These are phyloP conservation scores for Daboia siamensis DNA, from an alignment of 2,113 vertebrate genomes.

Conservation along the genomic window DNA sequence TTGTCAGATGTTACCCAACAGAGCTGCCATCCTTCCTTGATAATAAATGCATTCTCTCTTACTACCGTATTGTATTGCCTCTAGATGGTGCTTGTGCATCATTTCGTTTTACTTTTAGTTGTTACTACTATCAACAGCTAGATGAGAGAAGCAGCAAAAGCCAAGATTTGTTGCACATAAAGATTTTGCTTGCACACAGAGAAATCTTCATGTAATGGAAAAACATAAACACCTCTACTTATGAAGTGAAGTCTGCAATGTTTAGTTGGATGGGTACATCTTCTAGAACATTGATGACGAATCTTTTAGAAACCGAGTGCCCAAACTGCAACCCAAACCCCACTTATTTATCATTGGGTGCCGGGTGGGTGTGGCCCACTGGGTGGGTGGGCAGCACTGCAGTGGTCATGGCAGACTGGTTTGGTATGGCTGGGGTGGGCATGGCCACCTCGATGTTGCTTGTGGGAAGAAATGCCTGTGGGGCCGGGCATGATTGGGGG, in stretches of 20 bases:
- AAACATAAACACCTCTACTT: background rate
- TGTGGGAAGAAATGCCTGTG: too few relatives aligned
- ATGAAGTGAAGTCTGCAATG: background rate
- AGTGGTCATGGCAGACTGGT: too few relatives aligned
- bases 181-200: background rate
- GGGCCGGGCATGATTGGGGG: too few relatives aligned
- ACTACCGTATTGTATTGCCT: constrained; percentile 25
- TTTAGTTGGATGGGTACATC: background rate
- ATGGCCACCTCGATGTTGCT: too few relatives aligned
- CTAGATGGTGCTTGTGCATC: constrained; percentile 57
- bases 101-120: constrained; percentile 3
- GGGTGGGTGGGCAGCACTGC: too few relatives aligned
- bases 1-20: background rate
- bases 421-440: too few relatives aligned
- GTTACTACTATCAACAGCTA: background rate
- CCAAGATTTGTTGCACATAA: background rate
- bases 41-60: background rate
- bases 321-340: too few relatives aligned
- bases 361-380: too few relatives aligned
- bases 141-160: background rate
- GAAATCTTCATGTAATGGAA: background rate
- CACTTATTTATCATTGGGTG: too few relatives aligned
- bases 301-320: too few relatives aligned
- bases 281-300: background rate
- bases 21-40: background rate